Evolutionary conservation across 2,888 invertebrate genomes (phyloP).

Genomic region (Trichacis sp.): DNA sequence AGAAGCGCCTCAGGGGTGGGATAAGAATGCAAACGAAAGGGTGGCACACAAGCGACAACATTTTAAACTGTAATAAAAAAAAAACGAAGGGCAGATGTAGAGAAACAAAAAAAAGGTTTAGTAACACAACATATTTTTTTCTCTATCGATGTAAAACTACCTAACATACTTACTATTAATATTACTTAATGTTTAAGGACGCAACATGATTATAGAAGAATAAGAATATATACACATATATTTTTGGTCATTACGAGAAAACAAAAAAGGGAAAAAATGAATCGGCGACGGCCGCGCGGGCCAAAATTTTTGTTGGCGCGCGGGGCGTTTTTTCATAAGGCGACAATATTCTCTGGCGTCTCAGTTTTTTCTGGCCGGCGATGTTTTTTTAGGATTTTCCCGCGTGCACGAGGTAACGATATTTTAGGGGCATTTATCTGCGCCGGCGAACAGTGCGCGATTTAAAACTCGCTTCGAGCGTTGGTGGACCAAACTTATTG

Average conservation of each 20-base stretch:
- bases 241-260: constrained; percentile 66
- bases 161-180: constrained; percentile 68
- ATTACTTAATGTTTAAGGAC: constrained; percentile 67
- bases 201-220: constrained; percentile 67
- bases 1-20: background rate
- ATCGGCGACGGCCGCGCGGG: constrained; percentile 55
- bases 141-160: constrained; percentile 68
- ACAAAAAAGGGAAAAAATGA: constrained; percentile 31
- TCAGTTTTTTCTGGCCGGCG: constrained; percentile 52
- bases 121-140: constrained; percentile 66
- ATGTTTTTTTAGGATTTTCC: constrained; percentile 23
- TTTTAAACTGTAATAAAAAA: constrained; percentile 30
- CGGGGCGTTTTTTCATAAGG: constrained; percentile 63
- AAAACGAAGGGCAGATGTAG: constrained; percentile 42
- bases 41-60: constrained; percentile 31
- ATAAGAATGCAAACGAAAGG: background rate
- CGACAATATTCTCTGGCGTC: constrained; percentile 66
- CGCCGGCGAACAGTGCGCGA: constrained; percentile 22
- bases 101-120: constrained; percentile 44
- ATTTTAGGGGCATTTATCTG: constrained; percentile 11
- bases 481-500: constrained; percentile 6
- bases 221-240: constrained; percentile 67
- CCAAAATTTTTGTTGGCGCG: constrained; percentile 65
- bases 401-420: constrained; percentile 7
- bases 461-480: background rate